Conservation (phyloP, 2,113 vertebrate species). For the Platichthys stellatus region DNA sequence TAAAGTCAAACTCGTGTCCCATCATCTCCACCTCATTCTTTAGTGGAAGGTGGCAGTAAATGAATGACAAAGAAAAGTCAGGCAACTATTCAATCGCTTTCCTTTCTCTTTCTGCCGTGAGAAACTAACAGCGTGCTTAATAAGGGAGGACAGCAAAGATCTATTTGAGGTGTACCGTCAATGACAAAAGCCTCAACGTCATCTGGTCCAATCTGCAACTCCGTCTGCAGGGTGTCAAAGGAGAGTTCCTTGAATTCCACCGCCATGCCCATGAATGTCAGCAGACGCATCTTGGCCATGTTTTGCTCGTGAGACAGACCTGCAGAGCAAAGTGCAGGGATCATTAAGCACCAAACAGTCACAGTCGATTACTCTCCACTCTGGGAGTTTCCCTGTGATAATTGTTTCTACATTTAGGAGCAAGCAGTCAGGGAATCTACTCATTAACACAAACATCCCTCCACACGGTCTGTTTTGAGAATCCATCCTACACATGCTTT, state of each 20-base stretch:
- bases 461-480: conserved; percentile 54
- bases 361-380: conserved; percentile 89
- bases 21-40: background rate
- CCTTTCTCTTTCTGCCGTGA: background rate
- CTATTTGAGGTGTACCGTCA: conserved; percentile 85
- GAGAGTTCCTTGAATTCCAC: conserved; percentile 97
- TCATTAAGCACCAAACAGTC: conserved; percentile 82
- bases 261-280: conserved; percentile 99
- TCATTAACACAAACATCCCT: conserved; percentile 74
- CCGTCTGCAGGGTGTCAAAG: conserved; percentile 97
- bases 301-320: conserved; percentile 97
- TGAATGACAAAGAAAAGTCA: conserved; percentile 1
- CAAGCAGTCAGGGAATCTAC: conserved; percentile 88
- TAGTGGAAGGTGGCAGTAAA: background rate
- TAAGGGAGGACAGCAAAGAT: background rate
- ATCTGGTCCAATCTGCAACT: conserved; percentile 94
- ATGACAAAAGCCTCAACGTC: conserved; percentile 99
- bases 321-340: conserved; percentile 69
- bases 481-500: conserved; percentile 64
- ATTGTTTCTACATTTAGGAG: conserved; percentile 81
- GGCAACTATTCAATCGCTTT: background rate
- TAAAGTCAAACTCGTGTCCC: background rate
- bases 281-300: conserved; percentile 97
- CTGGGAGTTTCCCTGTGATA: conserved; percentile 81
- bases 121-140: conserved; percentile 4